These are phyloP conservation scores for Dromius quadrimaculatus DNA, from an alignment of 2,888 invertebrate genomes.

Conservation along the genomic window DNA sequence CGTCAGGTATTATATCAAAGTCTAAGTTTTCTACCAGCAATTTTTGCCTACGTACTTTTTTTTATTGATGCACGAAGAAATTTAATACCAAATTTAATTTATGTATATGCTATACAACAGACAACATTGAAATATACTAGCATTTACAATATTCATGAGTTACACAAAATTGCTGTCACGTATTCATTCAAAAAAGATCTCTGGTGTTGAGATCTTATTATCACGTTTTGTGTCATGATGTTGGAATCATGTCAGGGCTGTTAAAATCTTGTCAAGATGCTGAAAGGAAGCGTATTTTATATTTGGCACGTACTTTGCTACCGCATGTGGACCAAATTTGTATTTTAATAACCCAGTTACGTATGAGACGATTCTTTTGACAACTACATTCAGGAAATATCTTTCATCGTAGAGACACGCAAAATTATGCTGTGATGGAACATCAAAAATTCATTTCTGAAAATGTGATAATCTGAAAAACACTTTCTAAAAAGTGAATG, in stretches of 20 bases:
- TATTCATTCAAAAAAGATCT: background rate
- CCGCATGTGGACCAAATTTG: constrained; percentile 28
- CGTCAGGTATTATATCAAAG: too few species aligned
- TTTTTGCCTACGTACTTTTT: too few species aligned
- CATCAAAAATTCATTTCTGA: too few species aligned
- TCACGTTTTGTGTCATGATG: background rate
- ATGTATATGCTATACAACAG: too few species aligned
- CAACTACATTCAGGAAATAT: too few species aligned
- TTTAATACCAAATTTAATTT: too few species aligned
- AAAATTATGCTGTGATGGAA: too few species aligned
- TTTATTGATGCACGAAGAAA: too few species aligned
- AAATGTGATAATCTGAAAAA: too few species aligned
- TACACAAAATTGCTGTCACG: constrained; percentile 21
- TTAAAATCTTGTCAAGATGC: constrained; percentile 12
- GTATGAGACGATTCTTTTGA: background rate
- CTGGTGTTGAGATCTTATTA: constrained; percentile 14
- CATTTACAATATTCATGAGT: constrained; percentile 14
- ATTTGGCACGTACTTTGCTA: constrained; percentile 32
- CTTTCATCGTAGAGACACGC: too few species aligned
- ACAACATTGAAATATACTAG: background rate
- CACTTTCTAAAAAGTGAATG: too few species aligned
- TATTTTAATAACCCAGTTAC: constrained; percentile 40
- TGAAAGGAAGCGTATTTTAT: constrained; percentile 17
- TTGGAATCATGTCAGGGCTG: background rate
- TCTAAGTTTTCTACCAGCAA: too few species aligned